Conservation (phyloP, 2,888 invertebrate genomes). For the Altica lythri region DNA sequence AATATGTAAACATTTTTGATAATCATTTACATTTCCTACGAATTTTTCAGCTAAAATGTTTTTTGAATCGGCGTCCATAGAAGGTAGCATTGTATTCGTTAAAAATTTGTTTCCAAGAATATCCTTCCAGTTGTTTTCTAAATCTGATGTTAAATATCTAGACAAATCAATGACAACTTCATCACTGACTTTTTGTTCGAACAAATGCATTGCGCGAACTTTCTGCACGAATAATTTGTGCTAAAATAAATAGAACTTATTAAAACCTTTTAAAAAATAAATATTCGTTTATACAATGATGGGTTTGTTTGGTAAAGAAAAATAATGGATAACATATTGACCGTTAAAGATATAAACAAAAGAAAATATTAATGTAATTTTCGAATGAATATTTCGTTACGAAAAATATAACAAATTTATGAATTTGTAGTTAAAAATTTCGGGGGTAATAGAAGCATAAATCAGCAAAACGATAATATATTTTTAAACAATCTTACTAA, state of each 20-base stretch:
- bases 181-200: slow-evolving; percentile 46
- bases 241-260: too few relatives aligned
- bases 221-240: slow-evolving; percentile 53
- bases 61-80: slow-evolving; percentile 42
- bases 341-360: too few relatives aligned
- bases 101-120: slow-evolving; percentile 49
- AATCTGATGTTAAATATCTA: slow-evolving; percentile 40
- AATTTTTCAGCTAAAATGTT: slow-evolving; percentile 39
- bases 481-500: slow-evolving; percentile 40
- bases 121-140: slow-evolving; percentile 47
- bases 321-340: too few relatives aligned
- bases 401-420: too few relatives aligned
- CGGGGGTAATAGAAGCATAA: too few relatives aligned
- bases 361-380: not conserved
- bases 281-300: too few relatives aligned
- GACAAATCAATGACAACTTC: slow-evolving; percentile 43
- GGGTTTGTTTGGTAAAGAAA: too few relatives aligned
- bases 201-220: slow-evolving; percentile 47
- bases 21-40: slow-evolving; percentile 26
- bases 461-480: too few relatives aligned
- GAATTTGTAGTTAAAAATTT: too few relatives aligned
- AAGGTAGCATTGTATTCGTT: slow-evolving; percentile 43
- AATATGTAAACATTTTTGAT: slow-evolving; percentile 32
- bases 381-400: not conserved
- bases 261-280: too few relatives aligned